Evolutionary conservation across 2,113 vertebrate species (phyloP).

Genomic region (Parus major): DNA sequence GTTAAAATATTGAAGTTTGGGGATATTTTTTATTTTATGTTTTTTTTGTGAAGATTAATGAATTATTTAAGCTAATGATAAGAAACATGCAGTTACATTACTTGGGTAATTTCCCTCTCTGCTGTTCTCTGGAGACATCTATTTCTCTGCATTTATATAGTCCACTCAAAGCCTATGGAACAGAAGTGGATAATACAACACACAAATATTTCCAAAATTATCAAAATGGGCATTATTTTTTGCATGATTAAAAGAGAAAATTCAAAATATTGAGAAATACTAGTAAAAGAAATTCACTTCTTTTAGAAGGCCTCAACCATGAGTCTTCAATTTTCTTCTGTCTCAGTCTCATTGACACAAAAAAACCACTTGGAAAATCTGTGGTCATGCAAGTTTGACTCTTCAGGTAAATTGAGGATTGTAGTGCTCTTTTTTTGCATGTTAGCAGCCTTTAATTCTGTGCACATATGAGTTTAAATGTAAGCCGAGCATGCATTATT

Average conservation of each 20-base stretch:
- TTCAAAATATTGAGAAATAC: not conserved
- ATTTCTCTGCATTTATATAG: not conserved
- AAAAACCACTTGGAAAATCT: not conserved
- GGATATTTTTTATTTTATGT: not conserved
- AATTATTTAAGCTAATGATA: not conserved
- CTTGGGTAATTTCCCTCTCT: not conserved
- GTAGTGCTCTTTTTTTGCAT: not conserved
- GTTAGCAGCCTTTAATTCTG: not conserved
- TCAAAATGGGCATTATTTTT: not conserved
- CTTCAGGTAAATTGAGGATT: not conserved
- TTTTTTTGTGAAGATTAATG: not conserved
- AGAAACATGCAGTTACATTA: not conserved
- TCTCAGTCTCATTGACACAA: not conserved
- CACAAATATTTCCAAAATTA: not conserved
- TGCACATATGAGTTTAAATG: not conserved
- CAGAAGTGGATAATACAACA: not conserved
- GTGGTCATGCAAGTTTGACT: not conserved
- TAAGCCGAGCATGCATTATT: not conserved
- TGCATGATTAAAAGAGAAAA: not conserved
- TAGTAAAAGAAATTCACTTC: not conserved
- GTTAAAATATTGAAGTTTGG: not conserved
- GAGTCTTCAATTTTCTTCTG: not conserved
- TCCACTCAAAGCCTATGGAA: not conserved
- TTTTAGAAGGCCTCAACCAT: not conserved
- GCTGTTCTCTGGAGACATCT: not conserved